These are phyloP conservation scores for Drosophila affinis DNA, from an alignment of 2,888 invertebrate species.

Conservation along the genomic window DNA sequence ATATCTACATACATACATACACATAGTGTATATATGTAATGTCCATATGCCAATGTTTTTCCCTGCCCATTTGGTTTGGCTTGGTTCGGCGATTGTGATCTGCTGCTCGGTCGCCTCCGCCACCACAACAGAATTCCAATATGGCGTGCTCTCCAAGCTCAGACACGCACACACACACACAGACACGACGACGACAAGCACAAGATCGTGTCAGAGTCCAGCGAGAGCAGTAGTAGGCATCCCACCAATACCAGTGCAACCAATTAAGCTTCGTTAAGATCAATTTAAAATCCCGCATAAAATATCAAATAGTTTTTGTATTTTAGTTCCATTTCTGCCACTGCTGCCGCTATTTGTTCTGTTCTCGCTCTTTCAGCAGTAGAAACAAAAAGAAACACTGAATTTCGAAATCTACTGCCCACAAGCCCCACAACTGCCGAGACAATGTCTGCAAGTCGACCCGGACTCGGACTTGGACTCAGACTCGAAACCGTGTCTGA, in stretches of 20 bases:
- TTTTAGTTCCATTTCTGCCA: conserved; percentile 76
- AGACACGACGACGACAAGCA: conserved; percentile 9
- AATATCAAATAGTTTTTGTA: conserved; percentile 81
- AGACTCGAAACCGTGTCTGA: conserved; percentile 30
- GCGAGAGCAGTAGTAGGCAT: conserved; percentile 35
- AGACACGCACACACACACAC: conserved; percentile 10
- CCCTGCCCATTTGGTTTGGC: conserved; percentile 12
- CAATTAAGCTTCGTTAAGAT: conserved; percentile 85
- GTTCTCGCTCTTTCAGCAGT: conserved; percentile 46
- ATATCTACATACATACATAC: background rate
- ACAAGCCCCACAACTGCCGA: conserved; percentile 35
- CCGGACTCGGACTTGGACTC: conserved; percentile 22
- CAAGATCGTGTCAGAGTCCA: conserved; percentile 63
- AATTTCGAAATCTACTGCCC: conserved; percentile 62
- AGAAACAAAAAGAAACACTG: conserved; percentile 12
- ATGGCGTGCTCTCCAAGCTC: conserved; percentile 68
- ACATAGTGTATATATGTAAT: background rate
- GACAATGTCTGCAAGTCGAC: conserved; percentile 67
- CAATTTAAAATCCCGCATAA: conserved; percentile 85
- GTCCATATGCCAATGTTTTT: conserved; percentile 13
- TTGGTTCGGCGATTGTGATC: conserved; percentile 62
- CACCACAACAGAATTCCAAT: conserved; percentile 71
- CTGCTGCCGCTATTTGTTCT: conserved; percentile 60
- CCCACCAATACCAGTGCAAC: conserved; percentile 80
- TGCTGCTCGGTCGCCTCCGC: conserved; percentile 25